Evolutionary conservation across 2,888 invertebrate species (phyloP), one percentile per base, ranked within the genome.

Genomic region (Cheilosia pagana): DNA sequence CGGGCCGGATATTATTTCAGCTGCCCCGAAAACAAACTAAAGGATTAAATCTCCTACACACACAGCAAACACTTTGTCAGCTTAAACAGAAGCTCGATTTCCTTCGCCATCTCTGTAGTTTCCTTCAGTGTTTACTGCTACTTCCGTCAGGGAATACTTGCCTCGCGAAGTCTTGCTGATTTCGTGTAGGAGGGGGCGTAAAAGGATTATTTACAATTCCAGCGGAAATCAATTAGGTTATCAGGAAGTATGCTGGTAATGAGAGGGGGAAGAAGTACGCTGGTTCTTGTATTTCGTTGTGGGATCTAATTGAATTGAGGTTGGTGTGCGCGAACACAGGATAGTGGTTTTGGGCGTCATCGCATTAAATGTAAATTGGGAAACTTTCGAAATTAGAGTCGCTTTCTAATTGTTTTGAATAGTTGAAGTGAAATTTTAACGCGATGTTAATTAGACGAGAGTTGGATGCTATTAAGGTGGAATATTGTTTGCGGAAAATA

Each of bases 181-280:
- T 63, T 72, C 50, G 31, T 57, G n/a, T 39, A 50, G 25, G 25
- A 50, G 25, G 25, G 14, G n/a, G 43, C 23, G 39, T 55, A 35
- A 59, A 55, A 71, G 71, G 76, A 67, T 71, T 82, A 55, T 67
- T 71, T 71, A 50, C 65, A 60, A 60, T 77, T 43, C 53, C 65
- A 53, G 48, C 71, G 65, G 71, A 82, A 77, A 82, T 82, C 81
- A 81, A 81, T 81, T 76, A 71, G 53, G 70, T 71, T 76, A 59
- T 63, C 52, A 59, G 59, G 57, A 81, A 70, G 52, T 60, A 21
- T 21, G 52, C 14, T 55, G 23, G 21, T 19, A 21, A 31, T n/a
- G 8, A 10, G n/a, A 21, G 23, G 41, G 14, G 35, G 21, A 39
- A 28, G 57, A 68, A 35, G 19, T 4, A 68, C 19, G 1, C 28